These are phyloP conservation scores for Luehdorfia chinensis DNA, from an alignment of 1,140 invertebrate genomes.

Conservation along the genomic window DNA sequence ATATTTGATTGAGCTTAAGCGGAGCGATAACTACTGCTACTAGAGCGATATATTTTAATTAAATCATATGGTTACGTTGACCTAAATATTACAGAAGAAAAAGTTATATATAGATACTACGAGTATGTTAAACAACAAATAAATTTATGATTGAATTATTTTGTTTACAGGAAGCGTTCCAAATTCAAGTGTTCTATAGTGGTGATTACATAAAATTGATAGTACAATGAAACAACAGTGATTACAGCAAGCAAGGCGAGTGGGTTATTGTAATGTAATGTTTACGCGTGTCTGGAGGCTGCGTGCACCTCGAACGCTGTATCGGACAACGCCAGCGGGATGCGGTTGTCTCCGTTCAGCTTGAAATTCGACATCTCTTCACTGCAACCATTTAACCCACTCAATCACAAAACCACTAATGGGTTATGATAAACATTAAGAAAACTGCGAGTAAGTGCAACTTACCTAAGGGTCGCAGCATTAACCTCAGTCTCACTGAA, in stretches of 20 bases:
- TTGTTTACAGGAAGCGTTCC: too few species aligned
- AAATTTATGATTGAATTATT: too few species aligned
- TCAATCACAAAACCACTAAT: too few species aligned
- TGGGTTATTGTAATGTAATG: conserved; percentile 37
- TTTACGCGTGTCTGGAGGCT: conserved; percentile 70
- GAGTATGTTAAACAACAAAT: too few species aligned
- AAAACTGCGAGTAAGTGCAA: conserved; percentile 7
- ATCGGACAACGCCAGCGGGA: conserved; percentile 71
- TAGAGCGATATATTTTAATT: neutral
- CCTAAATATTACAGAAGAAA: too few species aligned
- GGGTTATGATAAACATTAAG: too few species aligned
- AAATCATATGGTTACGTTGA: too few species aligned
- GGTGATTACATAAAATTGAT: neutral
- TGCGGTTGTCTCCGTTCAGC: conserved; percentile 67
- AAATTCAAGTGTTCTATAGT: too few species aligned
- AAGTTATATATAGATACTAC: too few species aligned
- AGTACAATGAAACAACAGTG: conserved; percentile 12
- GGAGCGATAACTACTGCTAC: conserved; percentile 1
- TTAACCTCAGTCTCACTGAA: conserved; percentile 94
- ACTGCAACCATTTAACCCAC: conserved; percentile 53
- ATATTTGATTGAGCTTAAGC: too few species aligned
- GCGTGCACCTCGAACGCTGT: conserved; percentile 73
- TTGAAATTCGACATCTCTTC: conserved; percentile 74
- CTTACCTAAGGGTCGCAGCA: conserved; percentile 79
- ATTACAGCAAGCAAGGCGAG: conserved; percentile 37